Conservation (phyloP, 2,113 vertebrate genomes). For the Microcebus ravelobensis region DNA sequence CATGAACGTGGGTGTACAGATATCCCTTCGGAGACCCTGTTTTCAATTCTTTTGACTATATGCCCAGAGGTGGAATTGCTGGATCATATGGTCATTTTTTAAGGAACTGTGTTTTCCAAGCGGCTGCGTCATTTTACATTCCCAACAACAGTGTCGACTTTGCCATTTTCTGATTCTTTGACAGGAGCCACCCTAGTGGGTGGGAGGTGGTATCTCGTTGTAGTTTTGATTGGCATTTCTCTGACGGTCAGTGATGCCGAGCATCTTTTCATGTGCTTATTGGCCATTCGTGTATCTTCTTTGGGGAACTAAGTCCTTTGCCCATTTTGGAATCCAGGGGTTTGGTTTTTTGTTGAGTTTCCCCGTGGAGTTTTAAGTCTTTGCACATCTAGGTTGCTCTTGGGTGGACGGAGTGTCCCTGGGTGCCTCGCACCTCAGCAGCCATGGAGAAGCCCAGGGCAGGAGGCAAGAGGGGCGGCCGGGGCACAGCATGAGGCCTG, state of each 20-base stretch:
- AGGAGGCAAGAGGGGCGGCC: neutral
- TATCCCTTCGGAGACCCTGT: neutral
- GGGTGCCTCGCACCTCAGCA: neutral
- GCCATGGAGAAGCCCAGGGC: neutral
- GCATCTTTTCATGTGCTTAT: neutral
- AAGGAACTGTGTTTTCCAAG: neutral
- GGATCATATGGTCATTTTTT: neutral
- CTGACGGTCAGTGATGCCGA: neutral
- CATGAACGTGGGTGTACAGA: neutral
- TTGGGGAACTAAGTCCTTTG: neutral
- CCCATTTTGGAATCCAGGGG: neutral
- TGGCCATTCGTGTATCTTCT: neutral
- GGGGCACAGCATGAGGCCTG: rapidly evolving
- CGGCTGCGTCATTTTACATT: neutral
- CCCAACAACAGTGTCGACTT: neutral
- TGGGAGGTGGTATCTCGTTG: rapidly evolving
- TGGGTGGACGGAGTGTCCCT: neutral
- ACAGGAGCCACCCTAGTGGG: no score
- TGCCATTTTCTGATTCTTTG: neutral
- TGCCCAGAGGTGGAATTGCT: neutral
- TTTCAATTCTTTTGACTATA: neutral
- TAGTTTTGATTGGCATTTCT: neutral
- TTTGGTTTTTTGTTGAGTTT: neutral
- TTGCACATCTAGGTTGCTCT: neutral
- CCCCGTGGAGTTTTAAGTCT: rapidly evolving